Evolutionary conservation across 2,113 vertebrate genomes (phyloP), one percentile per base, ranked within the genome.

Genomic region (Ctenodactylus gundi): DNA sequence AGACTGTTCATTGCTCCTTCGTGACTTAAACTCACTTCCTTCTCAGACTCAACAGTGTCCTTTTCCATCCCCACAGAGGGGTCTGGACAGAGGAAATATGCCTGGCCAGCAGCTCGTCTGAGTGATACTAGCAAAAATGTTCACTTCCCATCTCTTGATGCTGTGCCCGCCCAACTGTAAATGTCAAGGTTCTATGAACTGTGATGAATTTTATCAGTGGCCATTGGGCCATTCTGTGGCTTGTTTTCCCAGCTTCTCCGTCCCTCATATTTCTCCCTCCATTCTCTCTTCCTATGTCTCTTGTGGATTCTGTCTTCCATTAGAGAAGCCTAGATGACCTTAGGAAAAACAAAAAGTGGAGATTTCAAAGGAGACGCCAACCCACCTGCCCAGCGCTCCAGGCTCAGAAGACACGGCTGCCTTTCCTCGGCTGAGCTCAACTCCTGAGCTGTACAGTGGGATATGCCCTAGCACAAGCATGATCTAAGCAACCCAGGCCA

Each of bases 401-500:
- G 12, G 8, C 49, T 46, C 53, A 29, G 53, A 70, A 72, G 20
- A 62, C 3, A 20, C 11, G n/a, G 27, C 60, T 29, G 44, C 51
- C 25, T 20, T 41, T 14, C 49, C 68, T 4, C 2, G 39, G 15
- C 36, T 75, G 27, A 14, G 36, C 21, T 84, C 2, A 36, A 39
- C 34, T 83, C 4, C 3, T 68, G 58, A 62, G 51, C 27, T 36
- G 4, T 41, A 55, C 36, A 8, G 14, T n/a, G 4, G 57, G 57
- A 7, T 25, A 2, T 15, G 27, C 23, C 6, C 2, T 5, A 31
- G n/a, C n/a, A 13, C 46, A 11, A 27, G 27, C 3, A 5, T 36
- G 9, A 36, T 27, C 73, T 67, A 34, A 68, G 76, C 39, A 36
- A 58, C 58, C 13, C 20, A 58, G 25, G 53, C 25, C n/a, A 44